Percentiles rank a stretch among this genome's conserved stretches.
Conservation (phyloP, 2,888 invertebrate species). For the Conops quadrifasciatus region DNA sequence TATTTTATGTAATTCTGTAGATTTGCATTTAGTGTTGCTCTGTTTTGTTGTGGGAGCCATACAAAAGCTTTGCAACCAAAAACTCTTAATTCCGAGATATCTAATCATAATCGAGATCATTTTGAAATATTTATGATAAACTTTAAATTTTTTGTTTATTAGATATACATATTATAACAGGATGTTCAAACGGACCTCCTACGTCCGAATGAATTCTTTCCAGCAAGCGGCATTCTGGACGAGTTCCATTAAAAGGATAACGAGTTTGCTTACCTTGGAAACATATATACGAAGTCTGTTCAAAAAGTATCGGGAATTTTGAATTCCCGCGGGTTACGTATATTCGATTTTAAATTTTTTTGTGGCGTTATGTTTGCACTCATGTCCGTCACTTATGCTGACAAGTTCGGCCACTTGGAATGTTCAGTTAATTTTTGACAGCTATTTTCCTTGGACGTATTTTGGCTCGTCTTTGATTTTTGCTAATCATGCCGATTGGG, state of each 20-base stretch:
- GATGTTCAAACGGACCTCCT: constrained; percentile 32
- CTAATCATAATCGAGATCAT: background rate
- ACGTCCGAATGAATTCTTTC: constrained; percentile 40
- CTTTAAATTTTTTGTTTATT: constrained; percentile 24
- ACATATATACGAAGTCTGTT: too few species aligned
- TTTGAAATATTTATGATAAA: constrained; percentile 23
- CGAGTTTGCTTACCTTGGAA: constrained; percentile 4
- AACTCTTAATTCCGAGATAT: constrained; percentile 2
- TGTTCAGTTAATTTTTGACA: too few species aligned
- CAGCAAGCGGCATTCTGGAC: constrained; percentile 3
- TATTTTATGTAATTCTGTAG: constrained; percentile 2
- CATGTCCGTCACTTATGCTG: too few species aligned
- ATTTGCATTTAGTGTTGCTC: constrained; percentile 6
- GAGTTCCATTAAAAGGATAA: constrained; percentile 31
- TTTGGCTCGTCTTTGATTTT: too few species aligned
- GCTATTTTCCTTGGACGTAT: too few species aligned
- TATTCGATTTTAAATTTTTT: too few species aligned
- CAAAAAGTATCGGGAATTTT: too few species aligned
- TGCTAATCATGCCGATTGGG: too few species aligned
- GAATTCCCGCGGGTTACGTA: too few species aligned
- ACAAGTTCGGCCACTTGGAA: too few species aligned
- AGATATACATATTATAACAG: too few species aligned
- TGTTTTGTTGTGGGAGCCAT: constrained; percentile 15
- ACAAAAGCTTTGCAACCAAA: constrained; percentile 10
- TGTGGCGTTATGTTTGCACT: too few species aligned